Evolutionary conservation across 35 echinoderm and acorn worm species (phyloP).

Genomic region (Heliocidaris erythrogramma): DNA sequence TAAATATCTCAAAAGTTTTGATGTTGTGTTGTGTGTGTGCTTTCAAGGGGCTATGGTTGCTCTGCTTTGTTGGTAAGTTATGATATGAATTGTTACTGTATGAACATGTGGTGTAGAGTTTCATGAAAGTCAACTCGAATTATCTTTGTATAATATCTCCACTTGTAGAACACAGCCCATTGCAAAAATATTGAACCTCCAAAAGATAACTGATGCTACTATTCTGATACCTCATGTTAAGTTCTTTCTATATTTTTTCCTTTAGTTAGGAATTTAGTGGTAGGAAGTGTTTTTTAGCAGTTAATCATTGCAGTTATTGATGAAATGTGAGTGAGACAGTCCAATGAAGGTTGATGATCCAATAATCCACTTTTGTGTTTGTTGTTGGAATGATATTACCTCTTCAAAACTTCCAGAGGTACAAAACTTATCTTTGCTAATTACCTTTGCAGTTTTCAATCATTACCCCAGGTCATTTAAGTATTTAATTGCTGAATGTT

Average conservation of each 20-base stretch:
- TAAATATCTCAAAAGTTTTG: background rate
- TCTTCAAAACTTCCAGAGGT: no score
- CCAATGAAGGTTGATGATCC: no score
- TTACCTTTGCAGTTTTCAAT: no score
- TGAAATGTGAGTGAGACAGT: no score
- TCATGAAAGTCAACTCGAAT: background rate
- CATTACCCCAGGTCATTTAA: background rate
- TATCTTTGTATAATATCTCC: background rate
- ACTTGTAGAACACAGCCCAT: background rate
- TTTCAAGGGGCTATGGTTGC: background rate
- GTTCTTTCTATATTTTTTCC: background rate
- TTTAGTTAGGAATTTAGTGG: no score
- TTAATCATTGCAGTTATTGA: no score
- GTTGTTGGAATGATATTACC: no score
- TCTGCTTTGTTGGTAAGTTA: background rate
- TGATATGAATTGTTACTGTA: no score
- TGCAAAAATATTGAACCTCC: background rate
- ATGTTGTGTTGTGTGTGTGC: background rate
- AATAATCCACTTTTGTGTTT: no score
- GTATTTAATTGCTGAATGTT: background rate
- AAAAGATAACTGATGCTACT: background rate
- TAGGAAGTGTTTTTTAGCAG: no score
- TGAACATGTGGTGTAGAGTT: background rate
- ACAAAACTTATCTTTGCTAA: no score
- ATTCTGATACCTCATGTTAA: background rate